Percentiles rank a stretch among this genome's conserved stretches.
Evolutionary conservation across 2,888 invertebrate species (phyloP).

Genomic region (Sceliomorpha sp.): DNA sequence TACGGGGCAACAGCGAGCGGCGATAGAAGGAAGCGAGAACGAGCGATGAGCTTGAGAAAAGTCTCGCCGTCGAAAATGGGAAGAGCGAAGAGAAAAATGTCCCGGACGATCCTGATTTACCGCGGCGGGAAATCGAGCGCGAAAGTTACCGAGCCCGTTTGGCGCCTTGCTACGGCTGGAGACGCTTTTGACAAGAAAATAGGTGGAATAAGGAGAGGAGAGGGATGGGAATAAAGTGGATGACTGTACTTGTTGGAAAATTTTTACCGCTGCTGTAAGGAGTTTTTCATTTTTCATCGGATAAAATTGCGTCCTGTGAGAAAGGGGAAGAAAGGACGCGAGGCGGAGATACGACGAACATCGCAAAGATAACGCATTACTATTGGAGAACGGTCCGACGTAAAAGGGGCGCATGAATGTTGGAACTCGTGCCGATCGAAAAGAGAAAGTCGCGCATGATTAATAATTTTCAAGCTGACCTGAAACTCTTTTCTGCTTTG

Average conservation of each 20-base stretch:
- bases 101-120: conserved; percentile 73
- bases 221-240: conserved; percentile 41
- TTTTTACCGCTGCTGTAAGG: conserved; percentile 53
- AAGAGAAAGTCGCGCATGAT: too few relatives aligned
- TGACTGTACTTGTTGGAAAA: conserved; percentile 54
- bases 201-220: conserved; percentile 23
- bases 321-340: conserved; percentile 10
- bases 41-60: conserved; percentile 57
- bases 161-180: conserved; percentile 39
- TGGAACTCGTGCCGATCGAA: too few relatives aligned
- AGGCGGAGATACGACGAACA: conserved; percentile 16
- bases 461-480: too few relatives aligned
- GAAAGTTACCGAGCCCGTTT: conserved; percentile 56
- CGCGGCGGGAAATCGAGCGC: conserved; percentile 68
- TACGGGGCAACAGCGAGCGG: conserved; percentile 39
- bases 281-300: conserved; percentile 57
- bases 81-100: conserved; percentile 65
- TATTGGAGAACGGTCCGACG: conserved; percentile 1
- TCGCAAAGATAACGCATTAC: conserved; percentile 4
- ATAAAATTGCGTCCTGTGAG: conserved; percentile 39
- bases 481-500: too few relatives aligned
- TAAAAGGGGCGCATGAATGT: not conserved
- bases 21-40: conserved; percentile 36
- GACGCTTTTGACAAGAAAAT: conserved; percentile 55
- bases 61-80: conserved; percentile 58